A percentile compares a stretch with the other conserved stretches of the same genome.
Conservation (phyloP, 2,888 invertebrate genomes). For the Agrochola macilenta region DNA sequence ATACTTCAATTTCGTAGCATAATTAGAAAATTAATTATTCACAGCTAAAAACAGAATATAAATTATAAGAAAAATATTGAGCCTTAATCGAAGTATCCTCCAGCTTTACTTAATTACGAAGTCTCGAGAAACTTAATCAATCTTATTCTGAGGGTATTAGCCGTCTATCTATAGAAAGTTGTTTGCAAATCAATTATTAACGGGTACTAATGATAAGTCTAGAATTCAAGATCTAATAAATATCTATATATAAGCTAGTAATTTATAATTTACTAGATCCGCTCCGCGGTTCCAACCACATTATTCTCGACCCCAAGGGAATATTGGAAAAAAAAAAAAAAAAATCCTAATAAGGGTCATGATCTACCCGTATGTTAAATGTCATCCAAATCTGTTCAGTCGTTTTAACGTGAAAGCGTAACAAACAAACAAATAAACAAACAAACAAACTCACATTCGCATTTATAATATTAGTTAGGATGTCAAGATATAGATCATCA, state of each 20-base stretch:
- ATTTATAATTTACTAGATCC: too few relatives aligned
- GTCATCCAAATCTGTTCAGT: too few relatives aligned
- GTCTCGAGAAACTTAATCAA: conserved; percentile 36
- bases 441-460: too few relatives aligned
- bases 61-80: conserved; percentile 4
- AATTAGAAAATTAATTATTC: conserved; percentile 6
- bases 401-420: too few relatives aligned
- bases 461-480: too few relatives aligned
- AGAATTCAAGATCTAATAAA: conserved; percentile 12
- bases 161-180: conserved; percentile 4
- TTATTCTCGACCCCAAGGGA: too few relatives aligned
- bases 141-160: conserved; percentile 30
- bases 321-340: too few relatives aligned
- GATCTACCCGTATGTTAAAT: too few relatives aligned
- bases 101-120: conserved; percentile 42
- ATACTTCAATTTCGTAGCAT: not conserved
- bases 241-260: not conserved
- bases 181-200: conserved; percentile 43
- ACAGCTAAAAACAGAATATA: not conserved
- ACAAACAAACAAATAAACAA: too few relatives aligned
- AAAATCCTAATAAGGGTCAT: too few relatives aligned
- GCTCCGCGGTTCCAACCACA: too few relatives aligned
- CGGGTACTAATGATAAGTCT: conserved; percentile 5
- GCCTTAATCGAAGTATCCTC: conserved; percentile 14
- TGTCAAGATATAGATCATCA: too few relatives aligned